phyloP scores from a whole-genome alignment of 2,888 invertebrate genomes.

The Malthinus seriepunctatus region DNA sequence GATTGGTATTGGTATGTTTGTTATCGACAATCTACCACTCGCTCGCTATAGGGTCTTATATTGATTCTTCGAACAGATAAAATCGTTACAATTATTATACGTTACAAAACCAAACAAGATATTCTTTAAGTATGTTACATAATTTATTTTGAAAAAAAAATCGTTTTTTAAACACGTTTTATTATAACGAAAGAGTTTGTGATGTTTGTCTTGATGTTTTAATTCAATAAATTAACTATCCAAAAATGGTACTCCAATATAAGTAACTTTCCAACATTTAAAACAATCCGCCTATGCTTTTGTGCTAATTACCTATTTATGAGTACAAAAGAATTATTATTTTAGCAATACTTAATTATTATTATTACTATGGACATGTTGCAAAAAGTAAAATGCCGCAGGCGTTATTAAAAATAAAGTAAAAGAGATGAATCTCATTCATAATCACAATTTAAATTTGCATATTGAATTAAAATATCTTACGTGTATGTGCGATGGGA shows the following conservation, averaged over 20 bases:
- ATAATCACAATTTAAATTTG: neutral
- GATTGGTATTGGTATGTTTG: conserved; percentile 24
- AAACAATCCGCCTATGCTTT: conserved; percentile 11
- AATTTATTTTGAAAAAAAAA: neutral
- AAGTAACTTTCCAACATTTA: conserved; percentile 10
- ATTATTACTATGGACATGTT: conserved; percentile 12
- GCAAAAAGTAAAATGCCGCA: conserved; percentile 4
- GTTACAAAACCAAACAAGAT: neutral
- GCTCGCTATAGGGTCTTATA: neutral
- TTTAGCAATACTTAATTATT: conserved; percentile 15
- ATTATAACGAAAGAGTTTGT: too few relatives aligned
- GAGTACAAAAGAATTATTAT: conserved; percentile 14
- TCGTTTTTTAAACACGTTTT: neutral
- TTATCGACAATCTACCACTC: conserved; percentile 11
- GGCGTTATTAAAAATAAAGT: conserved; percentile 4
- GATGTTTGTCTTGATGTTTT: neutral
- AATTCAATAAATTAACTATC: conserved; percentile 1
- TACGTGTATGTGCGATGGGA: too few relatives aligned
- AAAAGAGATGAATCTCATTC: conserved; percentile 2
- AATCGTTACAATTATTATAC: neutral
- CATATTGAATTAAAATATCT: too few relatives aligned
- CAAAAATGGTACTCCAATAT: conserved; percentile 3
- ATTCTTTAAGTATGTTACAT: neutral
- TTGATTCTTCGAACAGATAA: conserved; percentile 17
- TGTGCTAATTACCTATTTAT: conserved; percentile 2